Base-by-base conservation (phyloP, 2,797 vertebrate species). In the Mionectes olivaceus region DNA sequence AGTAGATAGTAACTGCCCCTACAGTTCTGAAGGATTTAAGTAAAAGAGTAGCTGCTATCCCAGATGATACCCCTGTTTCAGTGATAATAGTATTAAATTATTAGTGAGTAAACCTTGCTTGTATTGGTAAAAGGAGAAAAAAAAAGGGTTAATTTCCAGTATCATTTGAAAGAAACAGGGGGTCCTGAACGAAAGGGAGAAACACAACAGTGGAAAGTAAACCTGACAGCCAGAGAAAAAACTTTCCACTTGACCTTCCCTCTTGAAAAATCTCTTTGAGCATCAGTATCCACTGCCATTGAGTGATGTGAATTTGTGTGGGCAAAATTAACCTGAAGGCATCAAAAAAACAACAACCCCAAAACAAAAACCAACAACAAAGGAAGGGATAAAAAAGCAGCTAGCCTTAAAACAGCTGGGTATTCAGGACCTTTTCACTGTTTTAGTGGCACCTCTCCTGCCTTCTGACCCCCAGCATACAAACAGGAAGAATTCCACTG, bases 201-300 rank as follows among this genome's bases (percentile, higher is more conserved):
- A 86, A 74, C 65, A 50, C 56, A 85, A 60, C 22, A 53, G 49
- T 53, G 19, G 55, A 24, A 39, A 50, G 74, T 73, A 75, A 74
- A 56, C 28, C 35, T 71, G 64, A 61, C 32, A 81, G 57, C n/a
- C 65, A 69, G 19, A 93, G 73, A 63, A 75, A 84, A 83, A 76
- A 71, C 43, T 65, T 94, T 84, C 78, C 81, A 79, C 35, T 93
- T 84, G 46, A 71, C 65, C 56, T 90, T 93, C 83, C 55, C 32
- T 30, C 24, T 30, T 30, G 57, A 90, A 94, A 85, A 83, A 83
- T 53, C 61, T 75, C 50, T 87, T 67, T 47, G 28, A 80, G 87
- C 50, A 27, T 4, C 13, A 5, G 9, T 65, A 52, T 44, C 81
- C 24, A 33, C n/a, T 63, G 46, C n/a, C 85, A 61, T 1, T 47